Conservation (phyloP, 2,113 vertebrate species). For the Anhinga rufa region DNA sequence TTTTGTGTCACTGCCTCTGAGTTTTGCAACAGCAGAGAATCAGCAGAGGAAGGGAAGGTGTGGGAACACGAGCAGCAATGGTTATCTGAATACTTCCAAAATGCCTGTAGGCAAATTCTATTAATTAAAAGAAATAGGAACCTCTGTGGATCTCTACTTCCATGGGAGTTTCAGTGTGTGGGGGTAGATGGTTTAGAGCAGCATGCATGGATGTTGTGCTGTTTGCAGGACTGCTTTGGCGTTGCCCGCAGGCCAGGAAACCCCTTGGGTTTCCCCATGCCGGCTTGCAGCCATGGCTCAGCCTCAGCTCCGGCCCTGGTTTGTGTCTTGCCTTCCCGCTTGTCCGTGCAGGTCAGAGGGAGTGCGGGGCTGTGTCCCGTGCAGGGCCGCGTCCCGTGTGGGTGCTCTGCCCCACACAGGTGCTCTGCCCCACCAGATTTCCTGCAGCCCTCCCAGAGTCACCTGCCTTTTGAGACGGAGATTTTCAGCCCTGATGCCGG, state of each 20-base stretch:
- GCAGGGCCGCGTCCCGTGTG: fast-evolving
- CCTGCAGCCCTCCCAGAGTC: neutral
- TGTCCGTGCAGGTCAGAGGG: fast-evolving
- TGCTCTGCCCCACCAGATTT: neutral
- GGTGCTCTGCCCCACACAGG: neutral
- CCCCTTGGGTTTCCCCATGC: fast-evolving
- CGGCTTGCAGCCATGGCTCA: fast-evolving
- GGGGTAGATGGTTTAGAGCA: neutral
- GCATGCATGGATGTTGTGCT: neutral
- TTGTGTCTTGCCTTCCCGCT: neutral
- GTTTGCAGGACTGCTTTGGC: neutral
- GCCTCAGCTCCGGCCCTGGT: fast-evolving
- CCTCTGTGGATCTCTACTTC: neutral
- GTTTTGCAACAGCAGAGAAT: neutral
- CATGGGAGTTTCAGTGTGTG: neutral
- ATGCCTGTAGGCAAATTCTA: neutral
- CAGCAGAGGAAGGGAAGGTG: conserved; percentile 13
- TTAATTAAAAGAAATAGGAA: conserved; percentile 13
- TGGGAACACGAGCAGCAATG: neutral
- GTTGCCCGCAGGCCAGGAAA: neutral
- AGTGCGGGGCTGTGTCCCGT: fast-evolving
- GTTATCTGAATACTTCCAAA: neutral
- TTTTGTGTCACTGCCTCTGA: neutral
- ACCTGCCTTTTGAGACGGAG: neutral
- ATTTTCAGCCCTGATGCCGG: fast-evolving